Conservation (phyloP, 2,797 vertebrate species). For the Odontamblyopus lacepedii region DNA sequence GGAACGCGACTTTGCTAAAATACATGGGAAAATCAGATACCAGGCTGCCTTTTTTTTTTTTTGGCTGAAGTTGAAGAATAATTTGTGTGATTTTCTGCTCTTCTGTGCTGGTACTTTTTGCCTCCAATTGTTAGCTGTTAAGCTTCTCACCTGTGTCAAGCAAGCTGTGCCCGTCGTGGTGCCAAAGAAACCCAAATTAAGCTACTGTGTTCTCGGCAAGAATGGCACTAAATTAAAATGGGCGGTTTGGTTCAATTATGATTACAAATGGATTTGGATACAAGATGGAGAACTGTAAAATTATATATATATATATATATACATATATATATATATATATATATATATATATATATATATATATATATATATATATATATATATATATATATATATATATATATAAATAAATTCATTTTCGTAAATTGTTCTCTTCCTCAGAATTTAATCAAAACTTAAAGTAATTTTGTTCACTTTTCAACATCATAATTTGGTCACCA, state of each 20-base stretch:
- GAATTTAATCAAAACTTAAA: background rate
- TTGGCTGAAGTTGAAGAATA: background rate
- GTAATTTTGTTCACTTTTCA: background rate
- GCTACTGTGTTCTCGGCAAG: conserved; percentile 15
- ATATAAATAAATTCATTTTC: background rate
- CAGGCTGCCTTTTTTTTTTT: too few relatives aligned
- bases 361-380: too few relatives aligned
- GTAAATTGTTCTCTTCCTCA: background rate
- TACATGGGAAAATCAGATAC: too few relatives aligned
- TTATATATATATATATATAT: background rate
- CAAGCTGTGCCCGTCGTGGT: conserved; percentile 13
- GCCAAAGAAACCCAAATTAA: conserved; percentile 14
- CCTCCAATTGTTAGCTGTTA: conserved; percentile 12
- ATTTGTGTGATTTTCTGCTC: background rate
- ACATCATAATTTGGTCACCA: background rate
- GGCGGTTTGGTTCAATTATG: background rate
- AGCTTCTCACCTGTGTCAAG: conserved; percentile 23
- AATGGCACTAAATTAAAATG: background rate
- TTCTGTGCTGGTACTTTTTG: conserved; percentile 10
- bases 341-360: too few relatives aligned
- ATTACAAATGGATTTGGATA: background rate
- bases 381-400: too few relatives aligned
- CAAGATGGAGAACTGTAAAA: background rate
- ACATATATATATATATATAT: too few relatives aligned
- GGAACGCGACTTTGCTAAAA: too few relatives aligned